Percentiles rank a stretch among this genome's conserved stretches.
phyloP scores from a whole-genome alignment of 1,140 invertebrate genomes.

The Drosophila ogumai region DNA sequence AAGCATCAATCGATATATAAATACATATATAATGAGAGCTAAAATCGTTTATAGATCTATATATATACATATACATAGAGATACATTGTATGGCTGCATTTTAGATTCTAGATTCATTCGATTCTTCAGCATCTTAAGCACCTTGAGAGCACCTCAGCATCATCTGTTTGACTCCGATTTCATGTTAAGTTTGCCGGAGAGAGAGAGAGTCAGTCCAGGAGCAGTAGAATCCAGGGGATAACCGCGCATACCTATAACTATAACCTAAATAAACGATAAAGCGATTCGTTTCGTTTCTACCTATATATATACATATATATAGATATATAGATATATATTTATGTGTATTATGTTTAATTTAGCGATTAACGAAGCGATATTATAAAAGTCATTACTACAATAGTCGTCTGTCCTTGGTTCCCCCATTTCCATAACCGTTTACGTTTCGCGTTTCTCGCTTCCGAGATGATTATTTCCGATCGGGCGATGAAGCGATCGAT shows the following conservation, averaged over 20 bases:
- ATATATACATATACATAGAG: conserved; percentile 21
- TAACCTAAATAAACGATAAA: conserved; percentile 8
- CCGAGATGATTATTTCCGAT: neutral
- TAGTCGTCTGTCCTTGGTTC: conserved; percentile 26
- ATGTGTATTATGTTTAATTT: conserved; percentile 48
- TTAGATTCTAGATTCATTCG: conserved; percentile 34
- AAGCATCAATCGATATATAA: conserved; percentile 20
- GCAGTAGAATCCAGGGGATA: conserved; percentile 23
- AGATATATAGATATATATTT: conserved; percentile 22
- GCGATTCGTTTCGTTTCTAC: conserved; percentile 17
- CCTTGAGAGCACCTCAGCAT: no score
- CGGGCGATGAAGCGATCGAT: conserved; percentile 6
- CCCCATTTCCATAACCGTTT: conserved; percentile 6
- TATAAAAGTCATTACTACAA: conserved; percentile 52
- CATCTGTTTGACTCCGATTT: conserved; percentile 29
- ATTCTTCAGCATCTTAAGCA: conserved; percentile 6
- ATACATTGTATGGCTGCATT: conserved; percentile 51
- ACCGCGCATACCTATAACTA: conserved; percentile 38
- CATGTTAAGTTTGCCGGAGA: conserved; percentile 21
- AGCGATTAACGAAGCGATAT: conserved; percentile 48
- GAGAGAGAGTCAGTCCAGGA: conserved; percentile 2
- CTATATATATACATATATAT: conserved; percentile 3
- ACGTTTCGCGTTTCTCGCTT: conserved; percentile 6
- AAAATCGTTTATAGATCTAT: conserved; percentile 45
- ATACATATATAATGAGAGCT: conserved; percentile 29